Percentiles rank a stretch among this genome's conserved stretches.
Conservation (phyloP, 2,888 invertebrate species). For the Fragum whitleyi region DNA sequence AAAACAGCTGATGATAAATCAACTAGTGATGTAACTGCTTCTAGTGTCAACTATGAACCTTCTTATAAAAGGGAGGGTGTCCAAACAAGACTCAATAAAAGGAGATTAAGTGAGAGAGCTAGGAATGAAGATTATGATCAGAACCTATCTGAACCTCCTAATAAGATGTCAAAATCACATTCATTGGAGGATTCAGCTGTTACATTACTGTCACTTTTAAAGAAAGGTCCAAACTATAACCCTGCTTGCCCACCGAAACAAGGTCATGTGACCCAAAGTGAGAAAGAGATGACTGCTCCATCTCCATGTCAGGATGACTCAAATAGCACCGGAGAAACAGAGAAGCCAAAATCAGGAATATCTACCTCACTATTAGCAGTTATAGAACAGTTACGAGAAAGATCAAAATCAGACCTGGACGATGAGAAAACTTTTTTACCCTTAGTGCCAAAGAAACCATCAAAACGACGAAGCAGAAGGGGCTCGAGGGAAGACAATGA, state of each 20-base stretch:
- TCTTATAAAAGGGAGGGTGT: neutral
- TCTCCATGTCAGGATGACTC: slow-evolving; percentile 57
- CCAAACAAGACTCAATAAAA: slow-evolving; percentile 14
- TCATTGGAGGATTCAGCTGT: slow-evolving; percentile 74
- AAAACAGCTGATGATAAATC: slow-evolving; percentile 39
- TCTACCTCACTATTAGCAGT: slow-evolving; percentile 84
- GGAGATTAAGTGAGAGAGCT: neutral
- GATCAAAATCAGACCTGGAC: slow-evolving; percentile 72
- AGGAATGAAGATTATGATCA: neutral
- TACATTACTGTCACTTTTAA: slow-evolving; percentile 74
- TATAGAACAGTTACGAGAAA: slow-evolving; percentile 83
- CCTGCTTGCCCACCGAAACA: slow-evolving; percentile 69
- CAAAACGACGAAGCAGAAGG: slow-evolving; percentile 63
- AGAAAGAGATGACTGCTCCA: slow-evolving; percentile 25
- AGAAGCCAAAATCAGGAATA: slow-evolving; percentile 77
- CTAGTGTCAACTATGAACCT: slow-evolving; percentile 31
- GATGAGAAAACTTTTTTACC: slow-evolving; percentile 41
- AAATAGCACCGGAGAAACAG: slow-evolving; percentile 57
- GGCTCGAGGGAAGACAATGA: slow-evolving; percentile 66
- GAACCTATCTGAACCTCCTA: slow-evolving; percentile 23
- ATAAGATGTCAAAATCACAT: slow-evolving; percentile 22
- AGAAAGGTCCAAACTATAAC: slow-evolving; percentile 75
- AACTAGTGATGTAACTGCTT: slow-evolving; percentile 32
- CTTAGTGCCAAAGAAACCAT: slow-evolving; percentile 50
- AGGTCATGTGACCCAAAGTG: neutral